Evolutionary conservation across 2,888 invertebrate species (phyloP), one percentile per base, ranked within the genome.

Genomic region (Caenorhabditis sp.): DNA sequence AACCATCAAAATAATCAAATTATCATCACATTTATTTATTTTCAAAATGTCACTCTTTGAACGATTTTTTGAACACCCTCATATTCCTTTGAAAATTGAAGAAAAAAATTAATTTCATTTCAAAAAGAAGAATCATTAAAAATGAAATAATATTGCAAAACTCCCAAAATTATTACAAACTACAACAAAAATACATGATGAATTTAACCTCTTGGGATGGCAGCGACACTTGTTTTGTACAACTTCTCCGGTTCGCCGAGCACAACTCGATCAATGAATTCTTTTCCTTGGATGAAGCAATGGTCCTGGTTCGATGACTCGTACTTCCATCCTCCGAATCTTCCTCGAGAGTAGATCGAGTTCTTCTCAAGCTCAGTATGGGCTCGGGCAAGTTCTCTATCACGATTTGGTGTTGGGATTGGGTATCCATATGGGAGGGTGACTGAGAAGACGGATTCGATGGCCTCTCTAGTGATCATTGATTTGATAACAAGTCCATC

Each of bases 231-330:
- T 20, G 86, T 86, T 67, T 85, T 84, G 80, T 87, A 87, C 21
- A 87, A 67, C 59, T 84, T 87, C 74, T 87, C 87, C n/a, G 79
- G 81, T 59, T 81, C 81, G 25, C 80, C 81, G 49, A 85, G 76
- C 52, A 87, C 73, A 26, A 87, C 76, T n/a, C 87, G 72, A 70
- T 87, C 87, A 52, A 83, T 74, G 61, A 87, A 77, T 62, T 87
- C 87, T 64, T 84, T 85, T 53, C 78, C 85, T 68, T 86, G 87
- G 56, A 86, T 87, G 70, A 89, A 84, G 70, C 88, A 88, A 77
- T 88, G 87, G 17, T 87, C 87, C 60, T 80, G 80, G 63, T 81
- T 81, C 36, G 79, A 78, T 0, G 77, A 64, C 72, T 84, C 86
- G 68, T 85, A 85, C 62, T 85, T 85, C 85, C 85, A 85, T 58